Evolutionary conservation across 1,140 invertebrate genomes (phyloP), one percentile per base, ranked within the genome.

Genomic region (Ooceraea biroi): DNA sequence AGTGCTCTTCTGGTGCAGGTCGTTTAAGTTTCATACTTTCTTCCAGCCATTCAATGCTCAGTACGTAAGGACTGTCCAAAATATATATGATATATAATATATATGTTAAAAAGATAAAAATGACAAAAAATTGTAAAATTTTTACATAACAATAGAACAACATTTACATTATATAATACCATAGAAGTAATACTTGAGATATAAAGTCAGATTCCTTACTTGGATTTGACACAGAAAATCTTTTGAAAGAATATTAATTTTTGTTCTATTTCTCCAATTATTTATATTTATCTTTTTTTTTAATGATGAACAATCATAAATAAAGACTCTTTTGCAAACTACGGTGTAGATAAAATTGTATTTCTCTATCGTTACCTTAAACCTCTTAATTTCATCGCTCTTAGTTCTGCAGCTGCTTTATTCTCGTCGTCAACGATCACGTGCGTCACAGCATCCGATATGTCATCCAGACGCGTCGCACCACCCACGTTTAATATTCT

Each of bases 401-500:
- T 94, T 3, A 95, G 86, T 88, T 96, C 95, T 25, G 89, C 84
- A 19, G 90, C 86, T 3, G 94, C 93, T 93, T 91, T 94, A 30
- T 14, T 73, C 50, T 94, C 73, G 85, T 97, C 96, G 1, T 96
- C 97, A 25, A 97, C 95, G 27, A 98, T 95, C 44, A 97, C 96
- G 93, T 98, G 98, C 0, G 97, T 97, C 4, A 98, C 95, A 85
- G 96, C 95, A 68, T 97, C 97, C 85, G 96, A 96, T 68, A 98
- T 95, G 66, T 96, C 95, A 90, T 97, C 97, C 84, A 97, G 97
- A 84, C 97, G 95, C 12, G 97, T 97, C 41, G 97, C 98, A 50
- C 98, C 97, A 27, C 97, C 96, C 17, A 96, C 95, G 87, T 98
- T 98, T 4, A 98, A 94, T 22, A 98, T 96, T 86, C 96, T 96